Conservation (phyloP, 2,888 invertebrate species). For the Pheosia gnoma region DNA sequence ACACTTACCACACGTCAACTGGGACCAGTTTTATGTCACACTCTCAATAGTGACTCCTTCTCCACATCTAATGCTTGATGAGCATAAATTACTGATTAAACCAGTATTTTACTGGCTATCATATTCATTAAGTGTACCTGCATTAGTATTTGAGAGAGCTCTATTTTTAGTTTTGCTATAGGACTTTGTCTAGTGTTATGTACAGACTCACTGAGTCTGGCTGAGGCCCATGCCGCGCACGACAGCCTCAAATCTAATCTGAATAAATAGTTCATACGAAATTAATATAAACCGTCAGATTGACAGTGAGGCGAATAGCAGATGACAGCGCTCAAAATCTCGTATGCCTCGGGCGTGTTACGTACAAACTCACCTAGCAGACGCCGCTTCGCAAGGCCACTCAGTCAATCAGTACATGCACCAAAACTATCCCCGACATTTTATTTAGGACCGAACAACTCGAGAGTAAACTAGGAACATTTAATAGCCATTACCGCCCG, state of each 20-base stretch:
- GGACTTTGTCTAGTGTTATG: not conserved
- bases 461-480: slow-evolving; percentile 60
- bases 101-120: slow-evolving; percentile 49
- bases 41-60: slow-evolving; percentile 59
- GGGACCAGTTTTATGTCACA: slow-evolving; percentile 64
- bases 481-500: slow-evolving; percentile 65
- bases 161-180: not conserved
- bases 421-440: not conserved
- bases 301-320: too few relatives aligned
- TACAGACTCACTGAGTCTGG: too few relatives aligned
- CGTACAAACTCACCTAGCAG: too few relatives aligned
- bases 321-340: too few relatives aligned
- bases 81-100: slow-evolving; percentile 61
- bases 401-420: too few relatives aligned
- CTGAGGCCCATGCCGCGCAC: too few relatives aligned
- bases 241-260: too few relatives aligned
- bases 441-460: slow-evolving; percentile 46
- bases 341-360: too few relatives aligned
- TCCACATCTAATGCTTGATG: slow-evolving; percentile 60
- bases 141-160: slow-evolving; percentile 21
- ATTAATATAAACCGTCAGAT: too few relatives aligned
- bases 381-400: too few relatives aligned
- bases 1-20: slow-evolving; percentile 51
- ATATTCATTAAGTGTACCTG: slow-evolving; percentile 48
- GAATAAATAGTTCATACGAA: too few relatives aligned